Evolutionary conservation across 2,113 vertebrate species (phyloP), one percentile per base, ranked within the genome.

Genomic region (Seriola dumerili): DNA sequence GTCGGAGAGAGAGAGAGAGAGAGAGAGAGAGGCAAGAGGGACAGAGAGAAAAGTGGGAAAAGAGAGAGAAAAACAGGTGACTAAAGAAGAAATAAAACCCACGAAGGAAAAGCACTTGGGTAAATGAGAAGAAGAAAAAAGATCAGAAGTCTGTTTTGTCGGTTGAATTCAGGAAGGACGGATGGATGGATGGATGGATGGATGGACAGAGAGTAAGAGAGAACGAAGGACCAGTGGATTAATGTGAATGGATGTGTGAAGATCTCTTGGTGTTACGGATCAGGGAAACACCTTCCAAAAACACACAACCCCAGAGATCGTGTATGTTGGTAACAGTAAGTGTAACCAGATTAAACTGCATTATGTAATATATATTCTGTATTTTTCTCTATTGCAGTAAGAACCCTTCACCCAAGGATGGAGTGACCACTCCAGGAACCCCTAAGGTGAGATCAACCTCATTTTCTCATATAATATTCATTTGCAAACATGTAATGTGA

Each of bases 371-470:
- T 34, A 0, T 52, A 62, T 68, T 76, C 36, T 65, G 0, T 52
- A 62, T 68, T 69, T 72, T 36, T 84, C 66, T 84, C 38, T 69
- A 75, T 58, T 65, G 83, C 94, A 99, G 97, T 95, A 99, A 99
- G 95, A 99, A 96, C 93, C 94, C 95, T 65, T 95, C 96, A 86
- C 94, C 97, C 94, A 99, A 99, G 95, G 97, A 99, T 91, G 93
- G 94, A 80, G 93, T 89, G 80, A 95, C 96, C 91, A 94, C 96
- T 85, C 97, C 97, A 4, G 97, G 98, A 86, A 98, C 98, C 66
- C 97, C 98, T 63, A 99, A 99, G 98, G 98, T 99, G 96, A 97
- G 97, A 91, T 21, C 11, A 59, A 3, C 12, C 19, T 21, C 23
- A 11, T 0, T 50, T 48, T 25, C 17, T 44, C 40, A 25, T 58